Evolutionary conservation across 2,797 vertebrate genomes (phyloP), one percentile per base, ranked within the genome.

Genomic region (Tiaroga cobitis): DNA sequence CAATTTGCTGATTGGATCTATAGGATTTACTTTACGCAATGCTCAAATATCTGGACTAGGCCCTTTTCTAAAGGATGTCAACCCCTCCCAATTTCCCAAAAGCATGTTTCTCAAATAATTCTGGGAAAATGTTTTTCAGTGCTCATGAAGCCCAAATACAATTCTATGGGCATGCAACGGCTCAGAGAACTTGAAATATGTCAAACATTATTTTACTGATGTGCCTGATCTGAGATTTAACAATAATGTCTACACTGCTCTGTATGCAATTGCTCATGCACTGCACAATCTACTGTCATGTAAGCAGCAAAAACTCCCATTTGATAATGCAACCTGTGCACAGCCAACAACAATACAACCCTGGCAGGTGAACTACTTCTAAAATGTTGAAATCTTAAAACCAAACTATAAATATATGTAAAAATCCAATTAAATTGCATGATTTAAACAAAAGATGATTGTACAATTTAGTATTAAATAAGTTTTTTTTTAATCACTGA

Each of bases 151-250:
- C 54, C 18, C 19, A 51, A 87, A 69, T 1, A 13, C 24, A 61
- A 85, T 84, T 4, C 46, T 77, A 7, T 91, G 29, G 83, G 89
- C 85, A 2, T 95, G 94, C 86, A 95, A 91, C 5, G 95, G 95
- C 69, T 88, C 82, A 10, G 95, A 97, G 87, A 93, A 91, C 56
- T 87, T 96, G 67, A 91, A 90, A 76, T 90, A 93, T 21, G 90
- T 95, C 24, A 67, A 93, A 7, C 96, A 95, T 79, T 90, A 89
- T 13, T 96, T 95, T 68, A 93, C 94, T 2, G 94, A 96, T 89
- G 91, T 93, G 21, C 93, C 94, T n/a, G 93, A 96, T 82, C 88
- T 96, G 69, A 94, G 95, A 86, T 94, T 95, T 72, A 93, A 91
- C 0, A 94, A 96, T 85, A 95, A 96, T 61, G 94, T 96, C 3